Base-by-base conservation (phyloP, 2,888 invertebrate genomes). In the Troides oblongomaculatus region DNA sequence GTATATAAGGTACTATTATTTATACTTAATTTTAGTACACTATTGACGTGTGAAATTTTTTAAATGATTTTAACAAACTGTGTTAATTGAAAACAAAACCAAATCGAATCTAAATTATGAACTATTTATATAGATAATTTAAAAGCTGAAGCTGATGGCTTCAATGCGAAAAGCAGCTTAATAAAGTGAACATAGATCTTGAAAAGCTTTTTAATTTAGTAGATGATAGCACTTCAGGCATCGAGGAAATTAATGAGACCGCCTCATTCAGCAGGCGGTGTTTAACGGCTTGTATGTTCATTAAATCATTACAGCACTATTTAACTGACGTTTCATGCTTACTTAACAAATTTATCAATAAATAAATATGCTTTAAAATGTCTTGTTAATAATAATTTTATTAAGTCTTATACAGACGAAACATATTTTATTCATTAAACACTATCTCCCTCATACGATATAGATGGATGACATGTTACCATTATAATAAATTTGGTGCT, bases 181-280 rank as follows among this genome's bases (percentile, higher is more conserved):
- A 65, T 66, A 66, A 50, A 66, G n/a, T 66, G 59, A 66, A 50
- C 65, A 60, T 66, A 66, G 64, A 18, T 30, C 59, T 65, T 25
- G 65, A 14, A 59, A 59, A 59, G 25, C n/a, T 59, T 66, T 66
- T 66, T 66, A 60, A 60, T 60, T 60, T 60, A 36, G n/a, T 30
- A n/a, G 65, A 65, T 65, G 66, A 66, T 66, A 60, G 66, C 59
- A 46, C 30, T 66, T 30, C 60, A 66, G 59, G n/a, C 59, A 50
- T 66, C 30, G 60, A 60, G 60, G 30, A 60, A 66, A 66, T 66
- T 66, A 66, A 66, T 66, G 66, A 66, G 60, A 30, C 50, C 25
- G 65, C 50, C n/a, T 50, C 50, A 18, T 50, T 50, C 59, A 66
- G 60, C 58, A 50, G 46, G 21, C 60, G 50, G 66, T 60, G 30